phyloP scores from a whole-genome alignment of 2,797 vertebrate genomes.

The Emys orbicularis region DNA sequence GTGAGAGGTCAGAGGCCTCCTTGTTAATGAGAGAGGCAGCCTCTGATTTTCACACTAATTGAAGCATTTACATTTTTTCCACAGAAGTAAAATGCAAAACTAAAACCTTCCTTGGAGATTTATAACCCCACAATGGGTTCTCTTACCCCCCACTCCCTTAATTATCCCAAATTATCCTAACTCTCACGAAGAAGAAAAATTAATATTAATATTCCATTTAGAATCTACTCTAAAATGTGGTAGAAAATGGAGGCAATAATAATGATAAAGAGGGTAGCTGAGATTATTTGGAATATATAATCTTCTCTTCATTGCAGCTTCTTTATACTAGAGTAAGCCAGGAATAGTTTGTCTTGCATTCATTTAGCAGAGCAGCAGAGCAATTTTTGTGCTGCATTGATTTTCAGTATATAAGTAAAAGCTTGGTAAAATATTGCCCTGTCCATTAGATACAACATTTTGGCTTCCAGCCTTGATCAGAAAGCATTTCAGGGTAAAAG shows the following conservation, averaged over 20 bases:
- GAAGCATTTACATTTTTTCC: constrained; percentile 61
- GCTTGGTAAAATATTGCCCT: constrained; percentile 33
- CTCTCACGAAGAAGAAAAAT: constrained; percentile 60
- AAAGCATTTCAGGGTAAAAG: constrained; percentile 7
- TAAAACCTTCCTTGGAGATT: constrained; percentile 54
- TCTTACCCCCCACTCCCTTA: constrained; percentile 37
- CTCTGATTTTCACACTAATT: constrained; percentile 60
- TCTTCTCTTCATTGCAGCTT: constrained; percentile 35
- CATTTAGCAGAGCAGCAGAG: constrained; percentile 35
- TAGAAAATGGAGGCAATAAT: constrained; percentile 54
- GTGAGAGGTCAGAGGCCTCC: constrained; percentile 44
- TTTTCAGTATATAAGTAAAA: constrained; percentile 30
- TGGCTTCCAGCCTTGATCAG: constrained; percentile 25
- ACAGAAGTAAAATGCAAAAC: constrained; percentile 61
- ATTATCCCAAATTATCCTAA: constrained; percentile 62
- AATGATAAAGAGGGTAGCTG: constrained; percentile 67
- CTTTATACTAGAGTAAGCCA: not conserved
- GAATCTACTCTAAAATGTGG: constrained; percentile 60
- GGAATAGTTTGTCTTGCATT: not conserved
- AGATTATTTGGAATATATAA: constrained; percentile 63
- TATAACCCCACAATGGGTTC: constrained; percentile 22
- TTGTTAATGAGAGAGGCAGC: constrained; percentile 51
- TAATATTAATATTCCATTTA: constrained; percentile 78
- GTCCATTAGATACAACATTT: constrained; percentile 32
- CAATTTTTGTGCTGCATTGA: constrained; percentile 21